Conservation (phyloP, 2,888 invertebrate genomes). For the Kuschelorhynchus macadamiae region DNA sequence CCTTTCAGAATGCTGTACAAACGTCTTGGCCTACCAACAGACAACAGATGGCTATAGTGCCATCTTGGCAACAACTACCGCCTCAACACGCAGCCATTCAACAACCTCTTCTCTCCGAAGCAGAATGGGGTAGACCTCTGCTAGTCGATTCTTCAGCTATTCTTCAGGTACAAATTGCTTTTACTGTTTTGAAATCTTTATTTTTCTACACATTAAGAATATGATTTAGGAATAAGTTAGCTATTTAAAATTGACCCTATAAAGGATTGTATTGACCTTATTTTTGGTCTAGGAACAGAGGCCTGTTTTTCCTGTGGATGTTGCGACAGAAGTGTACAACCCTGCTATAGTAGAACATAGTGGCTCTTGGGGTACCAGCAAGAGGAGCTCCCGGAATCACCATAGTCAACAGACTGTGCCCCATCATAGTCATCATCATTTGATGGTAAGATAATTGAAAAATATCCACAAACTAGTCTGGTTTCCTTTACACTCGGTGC, state of each 20-base stretch:
- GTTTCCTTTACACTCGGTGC: too few species aligned
- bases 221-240: too few species aligned
- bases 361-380: constrained; percentile 62
- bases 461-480: too few species aligned
- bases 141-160: constrained; percentile 84
- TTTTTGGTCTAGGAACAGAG: constrained; percentile 61
- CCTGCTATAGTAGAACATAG: constrained; percentile 72
- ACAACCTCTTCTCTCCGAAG: constrained; percentile 74
- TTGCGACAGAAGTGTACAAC: constrained; percentile 73
- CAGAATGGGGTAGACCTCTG: constrained; percentile 81
- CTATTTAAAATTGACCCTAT: too few species aligned
- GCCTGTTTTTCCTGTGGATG: constrained; percentile 71
- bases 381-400: constrained; percentile 72
- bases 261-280: too few species aligned
- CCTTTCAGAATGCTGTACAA: constrained; percentile 74
- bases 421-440: constrained; percentile 66
- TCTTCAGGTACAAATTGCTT: constrained; percentile 68
- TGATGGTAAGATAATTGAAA: constrained; percentile 64
- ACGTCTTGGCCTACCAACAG: constrained; percentile 81
- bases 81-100: constrained; percentile 75
- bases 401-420: constrained; percentile 73
- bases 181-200: too few species aligned
- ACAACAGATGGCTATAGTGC: constrained; percentile 84
- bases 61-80: constrained; percentile 87
- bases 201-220: too few species aligned